A percentile compares a stretch with the other conserved stretches of the same genome.
These are phyloP conservation scores for Lochmaea crataegi DNA, from an alignment of 2,888 invertebrate genomes.

Conservation along the genomic window DNA sequence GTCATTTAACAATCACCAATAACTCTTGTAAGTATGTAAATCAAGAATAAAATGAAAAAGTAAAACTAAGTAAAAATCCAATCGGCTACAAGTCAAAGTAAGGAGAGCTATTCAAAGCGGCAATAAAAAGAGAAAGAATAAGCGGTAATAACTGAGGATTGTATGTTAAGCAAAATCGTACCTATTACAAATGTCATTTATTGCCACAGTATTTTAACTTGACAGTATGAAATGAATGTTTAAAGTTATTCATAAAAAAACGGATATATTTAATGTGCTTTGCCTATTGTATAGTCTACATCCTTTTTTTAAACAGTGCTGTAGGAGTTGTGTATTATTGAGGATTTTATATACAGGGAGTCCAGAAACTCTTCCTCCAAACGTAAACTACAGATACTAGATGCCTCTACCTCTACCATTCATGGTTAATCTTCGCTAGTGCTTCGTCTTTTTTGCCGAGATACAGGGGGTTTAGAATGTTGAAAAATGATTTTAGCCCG, in stretches of 20 bases:
- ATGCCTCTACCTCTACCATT: too few species aligned
- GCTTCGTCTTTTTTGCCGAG: too few species aligned
- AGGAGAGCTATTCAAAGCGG: constrained; percentile 11
- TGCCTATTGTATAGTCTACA: too few species aligned
- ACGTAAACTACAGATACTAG: too few species aligned
- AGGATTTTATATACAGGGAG: too few species aligned
- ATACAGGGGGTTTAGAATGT: too few species aligned
- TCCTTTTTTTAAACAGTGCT: too few species aligned
- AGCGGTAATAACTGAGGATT: constrained; percentile 12
- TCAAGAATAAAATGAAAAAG: constrained; percentile 2
- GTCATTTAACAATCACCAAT: constrained; percentile 3
- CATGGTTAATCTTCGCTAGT: too few species aligned
- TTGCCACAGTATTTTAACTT: constrained; percentile 11
- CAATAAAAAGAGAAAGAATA: constrained; percentile 12
- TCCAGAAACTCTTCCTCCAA: too few species aligned
- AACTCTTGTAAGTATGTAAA: constrained; percentile 7
- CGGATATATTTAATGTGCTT: not conserved
- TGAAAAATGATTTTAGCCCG: too few species aligned
- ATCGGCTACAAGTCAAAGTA: constrained; percentile 12
- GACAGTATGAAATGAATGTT: constrained; percentile 5
- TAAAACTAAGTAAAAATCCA: constrained; percentile 10
- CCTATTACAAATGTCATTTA: constrained; percentile 14
- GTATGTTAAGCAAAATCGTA: constrained; percentile 17
- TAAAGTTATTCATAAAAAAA: constrained; percentile 1
- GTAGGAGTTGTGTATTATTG: too few species aligned